Evolutionary conservation across 2,888 invertebrate species (phyloP).

Genomic region (Mimumesa dahlbomi): DNA sequence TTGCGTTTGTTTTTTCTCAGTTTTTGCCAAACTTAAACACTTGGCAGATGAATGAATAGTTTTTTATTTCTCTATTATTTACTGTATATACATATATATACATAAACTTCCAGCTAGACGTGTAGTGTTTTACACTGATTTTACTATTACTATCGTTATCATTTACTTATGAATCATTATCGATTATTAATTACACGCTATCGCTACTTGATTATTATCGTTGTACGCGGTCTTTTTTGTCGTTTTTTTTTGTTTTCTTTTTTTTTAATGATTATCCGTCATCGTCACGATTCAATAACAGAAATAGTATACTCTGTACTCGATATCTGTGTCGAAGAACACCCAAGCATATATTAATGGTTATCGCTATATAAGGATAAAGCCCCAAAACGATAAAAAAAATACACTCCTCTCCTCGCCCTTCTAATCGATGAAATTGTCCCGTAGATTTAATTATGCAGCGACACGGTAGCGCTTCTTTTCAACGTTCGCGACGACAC

Average conservation of each 20-base stretch:
- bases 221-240: slow-evolving; percentile 29
- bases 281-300: slow-evolving; percentile 17
- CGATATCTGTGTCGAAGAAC: slow-evolving; percentile 51
- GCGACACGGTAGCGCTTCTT: not conserved
- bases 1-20: no score
- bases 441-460: not conserved
- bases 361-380: slow-evolving; percentile 48
- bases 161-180: slow-evolving; percentile 16
- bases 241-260: no score
- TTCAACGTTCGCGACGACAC: no score
- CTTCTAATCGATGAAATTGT: slow-evolving; percentile 2
- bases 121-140: no score
- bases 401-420: slow-evolving; percentile 10
- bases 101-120: no score
- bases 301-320: slow-evolving; percentile 46
- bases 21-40: no score
- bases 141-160: slow-evolving; percentile 25
- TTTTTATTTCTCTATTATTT: no score
- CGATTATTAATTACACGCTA: slow-evolving; percentile 14
- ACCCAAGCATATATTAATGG: slow-evolving; percentile 45
- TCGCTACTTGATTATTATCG: slow-evolving; percentile 12
- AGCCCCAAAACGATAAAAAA: slow-evolving; percentile 36
- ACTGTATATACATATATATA: no score
- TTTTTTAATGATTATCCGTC: slow-evolving; percentile 26
- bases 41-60: no score